A percentile compares a stretch with the other conserved stretches of the same genome.
phyloP scores from a whole-genome alignment of 1,140 invertebrate species.

The Argopecten irradians region DNA sequence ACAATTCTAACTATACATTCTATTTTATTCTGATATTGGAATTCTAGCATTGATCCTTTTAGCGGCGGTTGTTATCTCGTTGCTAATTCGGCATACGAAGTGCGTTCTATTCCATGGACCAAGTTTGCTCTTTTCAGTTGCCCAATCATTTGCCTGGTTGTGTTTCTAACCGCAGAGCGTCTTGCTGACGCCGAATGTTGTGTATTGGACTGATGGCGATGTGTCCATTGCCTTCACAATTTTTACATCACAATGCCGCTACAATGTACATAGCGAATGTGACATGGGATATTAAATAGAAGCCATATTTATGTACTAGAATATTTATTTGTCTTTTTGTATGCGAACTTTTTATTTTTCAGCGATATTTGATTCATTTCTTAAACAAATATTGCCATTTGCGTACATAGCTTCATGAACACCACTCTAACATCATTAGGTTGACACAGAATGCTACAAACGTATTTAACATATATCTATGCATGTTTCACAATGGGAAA shows the following conservation, averaged over 20 bases:
- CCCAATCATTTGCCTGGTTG: background rate
- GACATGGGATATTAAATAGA: background rate
- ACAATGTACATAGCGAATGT: background rate
- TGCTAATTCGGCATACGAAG: slow-evolving; percentile 3
- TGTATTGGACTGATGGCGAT: background rate
- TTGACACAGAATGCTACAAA: too few species aligned
- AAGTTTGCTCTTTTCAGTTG: background rate
- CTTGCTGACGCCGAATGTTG: background rate
- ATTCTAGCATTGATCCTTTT: slow-evolving; percentile 10
- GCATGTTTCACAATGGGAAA: too few species aligned
- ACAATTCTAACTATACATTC: slow-evolving; percentile 12
- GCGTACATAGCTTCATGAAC: too few species aligned
- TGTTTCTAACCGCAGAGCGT: background rate
- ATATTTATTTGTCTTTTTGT: background rate
- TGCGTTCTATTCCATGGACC: background rate
- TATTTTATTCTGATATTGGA: slow-evolving; percentile 11
- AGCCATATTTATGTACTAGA: background rate
- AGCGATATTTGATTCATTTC: background rate
- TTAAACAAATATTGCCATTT: too few species aligned
- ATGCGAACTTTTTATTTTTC: background rate
- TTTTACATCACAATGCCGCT: background rate
- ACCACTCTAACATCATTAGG: too few species aligned
- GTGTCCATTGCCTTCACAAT: background rate
- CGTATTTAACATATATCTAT: too few species aligned
- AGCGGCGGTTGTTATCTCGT: background rate